Evolutionary conservation across 2,888 invertebrate genomes (phyloP).

Genomic region (Sepiola atlantica): DNA sequence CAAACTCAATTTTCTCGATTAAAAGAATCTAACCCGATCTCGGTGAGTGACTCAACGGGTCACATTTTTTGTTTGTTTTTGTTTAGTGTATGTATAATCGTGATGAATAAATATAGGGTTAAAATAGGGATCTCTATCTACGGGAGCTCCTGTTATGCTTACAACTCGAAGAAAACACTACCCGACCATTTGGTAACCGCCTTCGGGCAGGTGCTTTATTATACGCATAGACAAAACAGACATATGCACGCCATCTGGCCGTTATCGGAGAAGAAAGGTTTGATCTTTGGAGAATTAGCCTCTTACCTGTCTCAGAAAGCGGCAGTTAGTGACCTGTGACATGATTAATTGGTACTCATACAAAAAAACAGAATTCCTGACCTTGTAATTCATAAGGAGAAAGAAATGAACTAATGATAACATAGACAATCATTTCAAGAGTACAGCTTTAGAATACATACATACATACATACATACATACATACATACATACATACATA

Average conservation of each 20-base stretch:
- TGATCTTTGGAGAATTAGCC: background rate
- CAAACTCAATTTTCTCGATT: too few species aligned
- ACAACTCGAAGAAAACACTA: background rate
- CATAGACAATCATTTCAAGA: too few species aligned
- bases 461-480: too few species aligned
- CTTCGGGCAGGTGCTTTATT: background rate
- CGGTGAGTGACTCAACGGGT: too few species aligned
- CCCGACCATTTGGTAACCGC: background rate
- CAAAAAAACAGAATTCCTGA: too few species aligned
- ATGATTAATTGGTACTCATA: background rate
- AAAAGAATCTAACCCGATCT: too few species aligned
- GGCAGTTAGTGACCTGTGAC: background rate
- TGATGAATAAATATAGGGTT: background rate
- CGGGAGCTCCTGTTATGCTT: background rate
- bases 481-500: too few species aligned
- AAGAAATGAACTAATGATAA: too few species aligned
- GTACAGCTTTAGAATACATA: too few species aligned
- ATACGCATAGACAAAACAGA: background rate
- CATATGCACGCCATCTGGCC: background rate
- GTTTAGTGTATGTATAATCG: background rate
- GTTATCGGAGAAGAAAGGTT: background rate
- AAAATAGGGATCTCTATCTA: background rate
- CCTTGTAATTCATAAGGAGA: too few species aligned
- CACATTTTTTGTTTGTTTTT: too few species aligned
- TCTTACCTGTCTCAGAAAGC: background rate